phyloP scores from a whole-genome alignment of 2,113 vertebrate genomes.

The Onychorhynchus coronatus region DNA sequence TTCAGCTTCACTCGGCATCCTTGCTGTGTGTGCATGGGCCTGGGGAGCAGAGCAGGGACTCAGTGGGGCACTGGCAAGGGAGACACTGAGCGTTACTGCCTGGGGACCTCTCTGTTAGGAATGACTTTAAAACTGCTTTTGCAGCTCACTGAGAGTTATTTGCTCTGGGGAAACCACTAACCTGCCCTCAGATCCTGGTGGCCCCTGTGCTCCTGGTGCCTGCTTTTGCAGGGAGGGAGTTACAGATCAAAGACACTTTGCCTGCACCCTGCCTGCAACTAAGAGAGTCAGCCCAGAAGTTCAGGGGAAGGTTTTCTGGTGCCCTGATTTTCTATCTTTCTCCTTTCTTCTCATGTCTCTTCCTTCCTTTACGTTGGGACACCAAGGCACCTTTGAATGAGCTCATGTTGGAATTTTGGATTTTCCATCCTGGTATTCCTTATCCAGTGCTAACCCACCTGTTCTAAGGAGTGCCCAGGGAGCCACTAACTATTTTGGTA shows the following conservation, averaged over 20 bases:
- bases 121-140: neutral
- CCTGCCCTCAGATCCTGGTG: rapidly evolving
- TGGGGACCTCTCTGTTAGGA: neutral
- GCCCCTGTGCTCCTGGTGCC: neutral
- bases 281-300: neutral
- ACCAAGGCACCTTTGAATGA: neutral
- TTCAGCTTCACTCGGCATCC: neutral
- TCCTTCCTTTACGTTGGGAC: neutral
- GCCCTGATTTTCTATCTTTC: neutral
- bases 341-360: neutral
- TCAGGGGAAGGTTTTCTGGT: neutral
- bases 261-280: neutral
- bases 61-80: rapidly evolving
- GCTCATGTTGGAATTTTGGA: neutral
- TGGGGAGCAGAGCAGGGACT: neutral
- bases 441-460: neutral
- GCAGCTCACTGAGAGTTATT: neutral
- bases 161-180: neutral
- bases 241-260: neutral
- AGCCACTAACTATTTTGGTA: neutral
- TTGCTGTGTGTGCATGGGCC: rapidly evolving
- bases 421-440: neutral
- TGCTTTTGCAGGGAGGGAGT: neutral
- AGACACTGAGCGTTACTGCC: neutral
- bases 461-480: neutral